phyloP scores from a whole-genome alignment of 2,113 vertebrate species.

The Semnornis frantzii region DNA sequence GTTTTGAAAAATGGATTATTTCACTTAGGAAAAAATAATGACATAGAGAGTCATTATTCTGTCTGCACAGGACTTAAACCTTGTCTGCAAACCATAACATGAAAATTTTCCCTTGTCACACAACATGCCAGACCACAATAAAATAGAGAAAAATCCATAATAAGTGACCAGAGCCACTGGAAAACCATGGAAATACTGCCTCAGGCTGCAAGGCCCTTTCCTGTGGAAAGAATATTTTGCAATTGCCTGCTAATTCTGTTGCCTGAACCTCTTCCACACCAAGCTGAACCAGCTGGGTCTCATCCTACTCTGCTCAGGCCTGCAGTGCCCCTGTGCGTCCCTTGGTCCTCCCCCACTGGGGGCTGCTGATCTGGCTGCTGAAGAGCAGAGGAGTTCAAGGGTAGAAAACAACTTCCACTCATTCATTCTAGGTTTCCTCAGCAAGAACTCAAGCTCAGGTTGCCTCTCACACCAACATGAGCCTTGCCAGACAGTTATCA shows the following conservation, averaged over 20 bases:
- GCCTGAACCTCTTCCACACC: background rate
- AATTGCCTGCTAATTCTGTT: slow-evolving; percentile 6
- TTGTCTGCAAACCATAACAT: slow-evolving; percentile 27
- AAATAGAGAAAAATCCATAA: slow-evolving; percentile 56
- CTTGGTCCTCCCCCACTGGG: background rate
- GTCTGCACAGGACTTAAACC: slow-evolving; percentile 16
- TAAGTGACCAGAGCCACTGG: slow-evolving; percentile 41
- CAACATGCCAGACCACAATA: slow-evolving; percentile 60
- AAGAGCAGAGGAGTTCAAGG: background rate
- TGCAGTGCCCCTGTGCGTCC: background rate
- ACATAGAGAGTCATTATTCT: slow-evolving; percentile 25
- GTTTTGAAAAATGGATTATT: background rate
- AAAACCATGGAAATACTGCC: slow-evolving; percentile 63
- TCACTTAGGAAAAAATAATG: background rate
- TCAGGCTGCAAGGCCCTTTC: slow-evolving; percentile 59
- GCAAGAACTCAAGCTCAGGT: background rate
- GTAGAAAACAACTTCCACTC: background rate
- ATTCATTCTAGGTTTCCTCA: background rate
- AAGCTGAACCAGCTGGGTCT: background rate
- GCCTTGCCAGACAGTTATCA: background rate
- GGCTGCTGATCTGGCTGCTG: background rate
- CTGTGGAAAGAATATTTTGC: slow-evolving; percentile 48
- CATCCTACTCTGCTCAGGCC: background rate
- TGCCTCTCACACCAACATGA: background rate
- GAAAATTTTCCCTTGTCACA: background rate